A percentile compares a stretch with the other conserved stretches of the same genome.
Conservation (phyloP, 2,113 vertebrate genomes). For the Smithornis capensis region DNA sequence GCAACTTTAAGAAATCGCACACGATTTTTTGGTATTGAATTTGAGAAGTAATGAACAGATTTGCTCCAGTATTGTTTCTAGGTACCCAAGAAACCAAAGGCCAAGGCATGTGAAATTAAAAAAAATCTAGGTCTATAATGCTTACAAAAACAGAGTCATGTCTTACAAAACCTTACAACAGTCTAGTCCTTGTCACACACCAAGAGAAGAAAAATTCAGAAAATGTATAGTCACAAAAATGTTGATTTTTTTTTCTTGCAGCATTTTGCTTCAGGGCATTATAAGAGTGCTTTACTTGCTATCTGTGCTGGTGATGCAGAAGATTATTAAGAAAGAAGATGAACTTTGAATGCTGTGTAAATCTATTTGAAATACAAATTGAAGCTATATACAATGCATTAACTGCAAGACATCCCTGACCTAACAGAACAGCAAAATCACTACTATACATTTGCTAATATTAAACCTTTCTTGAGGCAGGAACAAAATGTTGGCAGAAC, state of each 20-base stretch:
- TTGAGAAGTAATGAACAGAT: neutral
- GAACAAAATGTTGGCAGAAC: neutral
- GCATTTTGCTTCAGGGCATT: conserved; percentile 81
- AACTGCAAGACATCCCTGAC: neutral
- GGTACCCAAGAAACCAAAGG: neutral
- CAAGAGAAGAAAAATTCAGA: neutral
- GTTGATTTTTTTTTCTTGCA: conserved; percentile 39
- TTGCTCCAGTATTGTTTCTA: neutral
- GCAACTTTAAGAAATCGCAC: neutral
- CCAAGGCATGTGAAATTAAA: neutral
- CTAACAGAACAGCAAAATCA: neutral
- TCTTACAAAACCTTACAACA: neutral
- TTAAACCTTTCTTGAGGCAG: neutral
- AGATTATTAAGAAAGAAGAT: conserved; percentile 59
- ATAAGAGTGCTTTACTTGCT: conserved; percentile 76
- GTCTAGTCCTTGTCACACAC: neutral
- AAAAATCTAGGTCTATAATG: neutral
- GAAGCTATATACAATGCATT: neutral
- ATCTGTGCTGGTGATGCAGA: conserved; percentile 75
- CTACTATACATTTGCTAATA: neutral
- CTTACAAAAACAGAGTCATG: neutral
- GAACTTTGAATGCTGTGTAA: neutral
- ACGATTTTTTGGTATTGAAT: neutral
- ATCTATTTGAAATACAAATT: neutral
- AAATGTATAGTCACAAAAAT: neutral